Base-by-base conservation (phyloP, 2,888 invertebrate species). In the Microdon myrmicae region DNA sequence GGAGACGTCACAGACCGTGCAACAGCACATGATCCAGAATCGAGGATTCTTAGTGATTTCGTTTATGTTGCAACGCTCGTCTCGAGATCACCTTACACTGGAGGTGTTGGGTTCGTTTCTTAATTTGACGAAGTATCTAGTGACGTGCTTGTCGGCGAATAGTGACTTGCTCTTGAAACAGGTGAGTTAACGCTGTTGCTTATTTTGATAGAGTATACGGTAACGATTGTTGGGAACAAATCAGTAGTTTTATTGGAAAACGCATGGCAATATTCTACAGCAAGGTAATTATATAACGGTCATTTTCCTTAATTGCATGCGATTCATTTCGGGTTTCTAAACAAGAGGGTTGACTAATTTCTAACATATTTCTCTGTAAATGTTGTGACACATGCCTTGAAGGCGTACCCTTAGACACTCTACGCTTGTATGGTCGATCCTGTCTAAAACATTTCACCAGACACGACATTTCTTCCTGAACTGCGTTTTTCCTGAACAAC, bases 1-100 rank as follows among this genome's bases (percentile, higher is more conserved):
- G 70, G 96, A 96, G 80, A 94, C 94, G 29, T 98, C 97, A 71
- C 90, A 93, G 76, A 96, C 96, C 25, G 96, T 98, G 56, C 99
- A 99, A 78, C 98, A 99, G 78, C 99, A 99, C 81, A 95, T 99
- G 92, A 92, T 97, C 79, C 98, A 98, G 70, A 96, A 96, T 80
- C 90, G 96, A 72, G 99, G 98, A 58, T 98, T 99, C 82, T 86
- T 99, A 73, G 96, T 99, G 68, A 96, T 99, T 79, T 95, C 97
- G 70, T 96, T 93, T 81, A 92, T 96, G 88, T 86, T 98, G 73
- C 95, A 96, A 80, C 86, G 94, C 72, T 95, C 93, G 60, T 92
- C 90, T 43, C 84, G 94, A 67, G 95, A 96, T 74, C 97, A 98
- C 79, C 85, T 98, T 44, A 96, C 95, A 6, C 88, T 93, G 28